These are phyloP conservation scores for Heliornis fulica DNA, from an alignment of 2,113 vertebrate genomes.

Conservation along the genomic window DNA sequence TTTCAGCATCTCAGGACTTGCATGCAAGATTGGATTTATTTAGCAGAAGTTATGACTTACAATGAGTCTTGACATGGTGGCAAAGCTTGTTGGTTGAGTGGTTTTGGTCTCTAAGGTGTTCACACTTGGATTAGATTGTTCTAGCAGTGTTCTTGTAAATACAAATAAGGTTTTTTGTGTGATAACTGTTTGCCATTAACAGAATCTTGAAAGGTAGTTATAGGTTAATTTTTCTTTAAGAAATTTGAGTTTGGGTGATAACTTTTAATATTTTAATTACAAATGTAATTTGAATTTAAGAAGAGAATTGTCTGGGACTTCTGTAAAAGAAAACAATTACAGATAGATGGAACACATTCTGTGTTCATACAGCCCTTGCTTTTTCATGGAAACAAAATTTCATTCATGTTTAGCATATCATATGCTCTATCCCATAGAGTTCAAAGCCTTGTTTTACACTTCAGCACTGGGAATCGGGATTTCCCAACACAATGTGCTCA, in stretches of 20 bases:
- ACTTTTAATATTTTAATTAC: background rate
- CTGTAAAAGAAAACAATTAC: background rate
- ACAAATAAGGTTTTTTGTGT: background rate
- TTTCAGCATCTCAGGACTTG: background rate
- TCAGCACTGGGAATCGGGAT: constrained; percentile 5
- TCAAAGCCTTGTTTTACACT: constrained; percentile 33
- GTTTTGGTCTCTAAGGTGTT: background rate
- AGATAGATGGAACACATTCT: background rate
- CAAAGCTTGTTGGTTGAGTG: background rate
- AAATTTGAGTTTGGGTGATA: background rate
- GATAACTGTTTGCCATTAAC: background rate
- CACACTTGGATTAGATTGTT: background rate
- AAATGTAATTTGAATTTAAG: background rate
- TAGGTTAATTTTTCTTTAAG: background rate
- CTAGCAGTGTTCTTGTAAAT: background rate
- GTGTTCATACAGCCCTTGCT: background rate
- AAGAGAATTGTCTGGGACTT: background rate
- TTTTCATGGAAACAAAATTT: constrained; percentile 1
- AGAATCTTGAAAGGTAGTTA: background rate
- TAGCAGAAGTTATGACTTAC: background rate
- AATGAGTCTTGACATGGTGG: background rate
- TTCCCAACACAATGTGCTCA: constrained; percentile 22
- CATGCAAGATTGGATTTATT: background rate
- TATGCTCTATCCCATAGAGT: background rate
- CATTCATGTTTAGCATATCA: background rate